Evolutionary conservation across 2,113 vertebrate genomes (phyloP), one percentile per base, ranked within the genome.

Genomic region (Galeopterus variegatus): DNA sequence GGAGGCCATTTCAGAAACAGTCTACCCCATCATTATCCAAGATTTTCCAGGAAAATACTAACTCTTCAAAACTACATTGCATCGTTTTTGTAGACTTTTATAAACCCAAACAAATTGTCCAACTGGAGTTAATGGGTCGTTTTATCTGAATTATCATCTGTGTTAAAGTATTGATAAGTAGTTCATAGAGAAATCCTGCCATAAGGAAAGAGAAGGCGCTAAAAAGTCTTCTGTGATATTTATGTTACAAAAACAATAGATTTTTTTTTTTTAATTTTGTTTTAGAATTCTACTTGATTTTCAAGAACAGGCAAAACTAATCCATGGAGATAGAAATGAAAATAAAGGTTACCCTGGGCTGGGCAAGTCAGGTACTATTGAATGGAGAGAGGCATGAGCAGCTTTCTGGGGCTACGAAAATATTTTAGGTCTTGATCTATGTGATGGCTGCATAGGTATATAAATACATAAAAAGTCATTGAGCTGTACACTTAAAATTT

Each of bases 11-110:
- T 79, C 84, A 41, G 52, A 88, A 94, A 85, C 6, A 13, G 33
- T 8, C 36, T 36, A 6, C 36, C 62, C 79, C 21, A 77, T 28
- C 26, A 72, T 28, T 81, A 67, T 36, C 18, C 13, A 80, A 76
- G 52, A 8, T 85, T 90, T 82, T 80, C 72, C n/a, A 90, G 50
- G 79, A 95, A 92, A 93, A 90, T 8, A 62, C n/a, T 72, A 79
- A 89, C n/a, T 81, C 77, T 48, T 79, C 64, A 94, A 69, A 96
- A 72, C 9, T 54, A 5, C 6, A 21, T 14, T 81, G 13, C 8
- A 3, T 45, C 21, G 36, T 23, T 90, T 70, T 19, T 36, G n/a
- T 58, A 75, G 60, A 69, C 45, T 54, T 84, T 28, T 82, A 5
- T 73, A 97, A 85, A 85, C 36, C 45, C 45, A 80, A 33, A 73